Evolutionary conservation across 2,113 vertebrate genomes (phyloP), one percentile per base, ranked within the genome.

Genomic region (Prochilodus magdalenae): DNA sequence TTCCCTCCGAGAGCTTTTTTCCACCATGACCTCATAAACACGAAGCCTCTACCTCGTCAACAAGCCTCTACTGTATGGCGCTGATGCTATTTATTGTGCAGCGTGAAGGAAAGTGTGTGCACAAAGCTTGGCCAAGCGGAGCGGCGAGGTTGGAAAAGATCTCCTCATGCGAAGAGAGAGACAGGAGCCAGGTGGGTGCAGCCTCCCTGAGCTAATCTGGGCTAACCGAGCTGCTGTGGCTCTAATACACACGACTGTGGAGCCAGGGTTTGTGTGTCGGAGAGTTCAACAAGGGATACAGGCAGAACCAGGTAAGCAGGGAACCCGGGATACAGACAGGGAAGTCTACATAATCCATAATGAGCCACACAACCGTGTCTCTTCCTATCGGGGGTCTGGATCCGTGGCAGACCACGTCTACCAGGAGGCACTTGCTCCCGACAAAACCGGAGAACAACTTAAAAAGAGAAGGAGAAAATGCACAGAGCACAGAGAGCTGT

Each of bases 131-230:
- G 27, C 53, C 57, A 81, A 69, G 40, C 70, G 14, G 44, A 83
- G 75, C 55, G 20, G 57, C 4, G 47, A 40, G 53, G 59, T 73
- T 70, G 70, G 49, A 27, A 18, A 16, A 20, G 30, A 26, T 44
- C 27, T 67, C 18, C 65, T 81, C 60, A 84, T 80, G 77, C 74
- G 60, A 12, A 78, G 6, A n/a, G 18, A 74, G 16, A 75, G 86
- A 85, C 59, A 49, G 10, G 73, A 83, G 33, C 44, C 70, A 80
- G 74, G 75, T 86, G 83, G 83, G 81, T 89, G 79, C 62, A 75
- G 81, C 65, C 76, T 84, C 26, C 76, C 33, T 73, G 69, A 69
- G 33, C 36, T 88, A 85, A 86, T 82, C 51, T 55, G 47, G 1
- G 14, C 44, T 74, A 77, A 73, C 22, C 44, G 18, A 63, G 29